These are phyloP conservation scores for Diadegma fenestrale DNA, from an alignment of 2,888 invertebrate genomes.

Conservation along the genomic window DNA sequence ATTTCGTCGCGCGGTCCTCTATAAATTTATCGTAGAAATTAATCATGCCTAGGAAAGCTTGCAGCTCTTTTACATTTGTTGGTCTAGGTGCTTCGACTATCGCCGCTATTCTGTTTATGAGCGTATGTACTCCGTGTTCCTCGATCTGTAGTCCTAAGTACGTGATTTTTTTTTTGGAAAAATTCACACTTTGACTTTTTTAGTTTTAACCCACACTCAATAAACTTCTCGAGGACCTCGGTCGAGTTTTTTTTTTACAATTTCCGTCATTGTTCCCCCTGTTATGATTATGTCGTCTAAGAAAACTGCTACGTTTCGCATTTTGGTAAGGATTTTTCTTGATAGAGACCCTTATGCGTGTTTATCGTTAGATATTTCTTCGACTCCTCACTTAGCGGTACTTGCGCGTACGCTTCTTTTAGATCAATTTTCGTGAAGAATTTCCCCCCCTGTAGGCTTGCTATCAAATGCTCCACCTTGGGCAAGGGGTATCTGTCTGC, in stretches of 20 bases:
- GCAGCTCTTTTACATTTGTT: slow-evolving; percentile 6
- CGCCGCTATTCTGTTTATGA: not conserved
- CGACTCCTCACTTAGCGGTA: slow-evolving; percentile 47
- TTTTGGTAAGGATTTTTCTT: slow-evolving; percentile 45
- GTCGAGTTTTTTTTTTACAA: slow-evolving; percentile 18
- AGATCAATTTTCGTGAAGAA: slow-evolving; percentile 67
- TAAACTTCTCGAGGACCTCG: slow-evolving; percentile 36
- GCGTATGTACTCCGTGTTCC: slow-evolving; percentile 1
- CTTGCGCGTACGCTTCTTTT: slow-evolving; percentile 22
- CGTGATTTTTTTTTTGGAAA: slow-evolving; percentile 7
- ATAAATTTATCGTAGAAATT: slow-evolving; percentile 14
- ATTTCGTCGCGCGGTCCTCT: slow-evolving; percentile 4
- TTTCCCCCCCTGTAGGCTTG: slow-evolving; percentile 49
- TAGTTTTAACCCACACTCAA: slow-evolving; percentile 32
- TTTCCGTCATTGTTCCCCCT: slow-evolving; percentile 16
- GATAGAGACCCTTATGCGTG: slow-evolving; percentile 62
- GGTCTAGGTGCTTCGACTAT: slow-evolving; percentile 2
- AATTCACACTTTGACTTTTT: slow-evolving; percentile 33
- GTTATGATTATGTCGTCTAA: slow-evolving; percentile 58
- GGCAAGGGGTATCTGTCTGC: too few relatives aligned
- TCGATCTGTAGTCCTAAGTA: slow-evolving; percentile 8
- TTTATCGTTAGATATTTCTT: slow-evolving; percentile 48
- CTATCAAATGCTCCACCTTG: too few relatives aligned
- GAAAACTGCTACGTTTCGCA: slow-evolving; percentile 47
- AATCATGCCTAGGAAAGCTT: slow-evolving; percentile 10